Base-by-base conservation (phyloP, 2,888 invertebrate genomes). In the Orthosia incerta region DNA sequence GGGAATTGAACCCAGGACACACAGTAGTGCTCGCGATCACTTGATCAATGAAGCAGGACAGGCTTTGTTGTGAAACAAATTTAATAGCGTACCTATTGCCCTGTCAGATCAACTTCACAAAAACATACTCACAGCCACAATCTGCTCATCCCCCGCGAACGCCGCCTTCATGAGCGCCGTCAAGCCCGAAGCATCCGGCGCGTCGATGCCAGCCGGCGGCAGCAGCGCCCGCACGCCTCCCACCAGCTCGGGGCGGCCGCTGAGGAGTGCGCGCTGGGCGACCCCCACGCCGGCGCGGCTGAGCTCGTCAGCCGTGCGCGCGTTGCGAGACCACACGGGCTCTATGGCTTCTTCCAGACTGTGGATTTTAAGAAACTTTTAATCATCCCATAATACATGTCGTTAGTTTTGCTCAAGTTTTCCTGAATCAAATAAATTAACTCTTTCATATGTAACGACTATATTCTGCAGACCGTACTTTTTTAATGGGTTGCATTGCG, bases 81-180 rank as follows among this genome's bases (percentile, higher is more conserved):
- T n/a, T 9, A n/a, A 51, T 3, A 7, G 9, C 50, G 23, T 11
- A 9, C 20, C 4, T 31, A 39, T 39, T 23, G 20, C 4, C 16
- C 20, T 61, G 9, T 23, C 16, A 9, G 9, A 56, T 16, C 16
- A 56, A 18, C 26, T 9, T n/a, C 23, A 48, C 1, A 57, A 67
- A 78, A 63, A 1, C 18, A 39, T 15, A 89, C 94, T 94, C 89
- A 97, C 97, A 66, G 96, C 94, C 0, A 98, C 97, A 46, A 98
- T 97, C 23, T 97, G 96, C 82, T 98, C 98, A 86, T 99, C 98
- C 4, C 98, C 98, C 15, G 97, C 97, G 39, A 98, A 96, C 64
- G 98, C 97, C 0, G 98, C 98, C 80, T 98, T 96, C 98, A 99
- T 99, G 39, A 99, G 95, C 0, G 98, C 98, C 0, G 98, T 98